Conservation (phyloP, 2,797 vertebrate species). For the Alectoris magna region DNA sequence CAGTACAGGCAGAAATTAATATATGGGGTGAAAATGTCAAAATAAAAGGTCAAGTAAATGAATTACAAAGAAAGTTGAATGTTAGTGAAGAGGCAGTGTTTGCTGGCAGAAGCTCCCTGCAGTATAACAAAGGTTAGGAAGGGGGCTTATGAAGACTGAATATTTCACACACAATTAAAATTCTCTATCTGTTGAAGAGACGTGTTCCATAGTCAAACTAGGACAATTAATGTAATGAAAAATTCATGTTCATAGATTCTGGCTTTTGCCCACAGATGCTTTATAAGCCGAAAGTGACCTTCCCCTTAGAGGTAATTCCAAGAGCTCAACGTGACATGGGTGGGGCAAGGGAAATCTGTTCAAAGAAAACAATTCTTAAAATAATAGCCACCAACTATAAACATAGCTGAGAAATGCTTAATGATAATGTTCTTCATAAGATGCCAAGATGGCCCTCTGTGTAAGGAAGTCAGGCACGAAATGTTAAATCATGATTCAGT, state of each 20-base stretch:
- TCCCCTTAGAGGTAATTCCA: slow-evolving; percentile 68
- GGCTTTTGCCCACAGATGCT: slow-evolving; percentile 58
- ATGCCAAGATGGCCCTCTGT: neutral
- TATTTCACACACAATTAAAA: slow-evolving; percentile 76
- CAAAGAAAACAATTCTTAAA: slow-evolving; percentile 52
- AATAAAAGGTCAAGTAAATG: slow-evolving; percentile 76
- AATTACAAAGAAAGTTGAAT: slow-evolving; percentile 67
- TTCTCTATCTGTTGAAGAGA: slow-evolving; percentile 57
- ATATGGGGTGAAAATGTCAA: slow-evolving; percentile 70
- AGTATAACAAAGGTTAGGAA: slow-evolving; percentile 45
- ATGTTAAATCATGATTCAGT: neutral
- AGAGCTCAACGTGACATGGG: neutral
- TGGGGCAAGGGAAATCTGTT: slow-evolving; percentile 17
- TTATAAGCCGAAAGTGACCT: slow-evolving; percentile 62
- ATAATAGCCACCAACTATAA: slow-evolving; percentile 4
- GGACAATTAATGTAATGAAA: slow-evolving; percentile 78
- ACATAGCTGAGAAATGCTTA: neutral
- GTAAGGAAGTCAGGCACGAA: neutral
- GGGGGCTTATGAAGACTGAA: slow-evolving; percentile 42
- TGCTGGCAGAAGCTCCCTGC: slow-evolving; percentile 45
- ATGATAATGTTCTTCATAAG: neutral
- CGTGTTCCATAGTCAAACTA: slow-evolving; percentile 63
- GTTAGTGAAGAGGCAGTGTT: slow-evolving; percentile 54
- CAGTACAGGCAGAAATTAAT: slow-evolving; percentile 65
- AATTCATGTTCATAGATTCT: slow-evolving; percentile 69